Conservation (phyloP, 1,140 invertebrate species). For the Ericerus pela region DNA sequence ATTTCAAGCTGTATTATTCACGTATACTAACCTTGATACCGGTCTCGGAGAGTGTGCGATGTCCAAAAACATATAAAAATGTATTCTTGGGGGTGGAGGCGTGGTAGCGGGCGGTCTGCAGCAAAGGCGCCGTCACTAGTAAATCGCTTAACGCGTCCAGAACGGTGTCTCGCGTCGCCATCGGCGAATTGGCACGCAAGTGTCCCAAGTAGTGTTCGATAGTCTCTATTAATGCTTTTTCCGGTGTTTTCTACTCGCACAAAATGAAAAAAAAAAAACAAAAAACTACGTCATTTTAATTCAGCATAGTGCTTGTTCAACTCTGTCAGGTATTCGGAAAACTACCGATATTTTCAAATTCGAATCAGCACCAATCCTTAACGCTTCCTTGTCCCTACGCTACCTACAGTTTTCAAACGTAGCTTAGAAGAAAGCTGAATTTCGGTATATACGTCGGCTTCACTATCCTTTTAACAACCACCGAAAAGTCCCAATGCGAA, state of each 20-base stretch:
- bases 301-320: too few species aligned
- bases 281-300: too few species aligned
- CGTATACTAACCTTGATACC: background rate
- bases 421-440: too few species aligned
- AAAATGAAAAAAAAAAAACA: background rate
- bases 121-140: slow-evolving; percentile 53
- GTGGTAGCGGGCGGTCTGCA: slow-evolving; percentile 55
- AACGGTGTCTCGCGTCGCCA: slow-evolving; percentile 17
- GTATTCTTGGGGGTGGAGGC: slow-evolving; percentile 46
- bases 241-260: slow-evolving; percentile 33
- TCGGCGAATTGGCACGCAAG: background rate
- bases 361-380: too few species aligned
- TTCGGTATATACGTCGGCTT: too few species aligned
- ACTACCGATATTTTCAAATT: too few species aligned
- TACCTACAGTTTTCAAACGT: too few species aligned
- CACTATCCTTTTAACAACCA: too few species aligned
- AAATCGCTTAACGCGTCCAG: slow-evolving; percentile 63
- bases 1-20: background rate
- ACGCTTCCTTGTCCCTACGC: too few species aligned
- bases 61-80: slow-evolving; percentile 80
- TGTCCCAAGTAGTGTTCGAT: slow-evolving; percentile 45
- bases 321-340: too few species aligned
- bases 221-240: slow-evolving; percentile 44
- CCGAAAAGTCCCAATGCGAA: too few species aligned
- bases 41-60: slow-evolving; percentile 41